Evolutionary conservation across 1,140 invertebrate genomes (phyloP).

Genomic region (Neodiprion lecontei): DNA sequence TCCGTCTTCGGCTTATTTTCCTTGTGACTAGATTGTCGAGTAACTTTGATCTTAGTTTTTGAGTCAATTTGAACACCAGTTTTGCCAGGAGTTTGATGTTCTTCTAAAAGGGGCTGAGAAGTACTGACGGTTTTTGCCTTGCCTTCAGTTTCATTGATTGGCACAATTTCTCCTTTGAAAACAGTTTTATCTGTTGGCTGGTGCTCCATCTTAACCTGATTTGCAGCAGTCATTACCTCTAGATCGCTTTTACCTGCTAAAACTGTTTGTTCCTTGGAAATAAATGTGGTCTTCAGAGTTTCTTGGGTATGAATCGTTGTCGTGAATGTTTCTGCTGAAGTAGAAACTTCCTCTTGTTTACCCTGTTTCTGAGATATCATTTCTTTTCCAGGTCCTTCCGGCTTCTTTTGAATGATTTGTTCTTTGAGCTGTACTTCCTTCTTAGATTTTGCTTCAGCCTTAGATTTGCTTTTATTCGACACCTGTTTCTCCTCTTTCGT

Average conservation of each 20-base stretch:
- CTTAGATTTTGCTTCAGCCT: conserved; percentile 1
- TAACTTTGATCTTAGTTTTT: no score
- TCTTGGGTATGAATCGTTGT: not conserved
- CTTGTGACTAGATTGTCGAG: no score
- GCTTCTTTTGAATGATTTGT: not conserved
- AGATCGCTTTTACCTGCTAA: no score
- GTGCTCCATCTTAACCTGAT: no score
- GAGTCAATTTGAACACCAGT: no score
- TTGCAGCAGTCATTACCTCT: no score
- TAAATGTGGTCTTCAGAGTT: not conserved
- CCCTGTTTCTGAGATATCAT: not conserved
- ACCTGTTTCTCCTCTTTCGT: not conserved
- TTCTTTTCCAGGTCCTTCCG: not conserved
- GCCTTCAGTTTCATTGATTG: not conserved
- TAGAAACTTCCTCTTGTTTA: not conserved
- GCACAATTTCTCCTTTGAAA: not conserved
- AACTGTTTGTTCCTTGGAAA: conserved; percentile 6
- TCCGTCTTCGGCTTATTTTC: no score
- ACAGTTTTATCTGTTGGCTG: not conserved
- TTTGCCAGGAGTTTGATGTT: no score
- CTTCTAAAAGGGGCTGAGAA: no score
- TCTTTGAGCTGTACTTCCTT: conserved; percentile 6
- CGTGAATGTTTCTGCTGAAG: not conserved
- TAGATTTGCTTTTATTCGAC: not conserved
- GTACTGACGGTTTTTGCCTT: not conserved